These are phyloP conservation scores for Diadophis punctatus DNA, from an alignment of 2,113 vertebrate species.

Conservation along the genomic window DNA sequence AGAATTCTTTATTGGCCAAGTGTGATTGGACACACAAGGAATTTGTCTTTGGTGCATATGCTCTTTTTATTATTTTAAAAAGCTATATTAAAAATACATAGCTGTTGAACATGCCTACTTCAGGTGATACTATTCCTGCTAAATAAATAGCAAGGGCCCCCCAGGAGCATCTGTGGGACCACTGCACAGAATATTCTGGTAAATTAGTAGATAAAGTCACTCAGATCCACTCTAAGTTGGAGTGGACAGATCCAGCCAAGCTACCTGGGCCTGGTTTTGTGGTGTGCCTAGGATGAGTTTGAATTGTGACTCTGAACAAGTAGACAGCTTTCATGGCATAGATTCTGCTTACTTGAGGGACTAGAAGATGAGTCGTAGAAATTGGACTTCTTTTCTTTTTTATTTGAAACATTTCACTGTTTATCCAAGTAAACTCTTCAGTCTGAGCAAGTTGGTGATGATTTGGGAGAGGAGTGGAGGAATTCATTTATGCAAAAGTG, in stretches of 20 bases:
- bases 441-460: too few species aligned
- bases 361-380: too few species aligned
- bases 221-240: not conserved
- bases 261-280: not conserved
- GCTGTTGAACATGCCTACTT: not conserved
- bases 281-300: not conserved
- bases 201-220: not conserved
- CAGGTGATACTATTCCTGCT: not conserved
- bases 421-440: too few species aligned
- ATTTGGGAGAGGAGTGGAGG: too few species aligned
- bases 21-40: too few species aligned
- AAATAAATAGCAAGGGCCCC: not conserved
- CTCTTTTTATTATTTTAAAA: too few species aligned
- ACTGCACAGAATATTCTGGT: not conserved
- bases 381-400: too few species aligned
- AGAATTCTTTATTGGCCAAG: too few species aligned
- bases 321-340: not conserved
- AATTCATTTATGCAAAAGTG: too few species aligned
- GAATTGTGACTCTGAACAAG: not conserved
- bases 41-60: too few species aligned
- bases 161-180: not conserved
- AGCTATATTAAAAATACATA: not conserved
- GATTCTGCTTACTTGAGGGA: not conserved
- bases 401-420: too few species aligned
- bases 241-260: not conserved